Base-by-base conservation (phyloP, 1,140 invertebrate genomes). In the Drosophila quadrilineata region DNA sequence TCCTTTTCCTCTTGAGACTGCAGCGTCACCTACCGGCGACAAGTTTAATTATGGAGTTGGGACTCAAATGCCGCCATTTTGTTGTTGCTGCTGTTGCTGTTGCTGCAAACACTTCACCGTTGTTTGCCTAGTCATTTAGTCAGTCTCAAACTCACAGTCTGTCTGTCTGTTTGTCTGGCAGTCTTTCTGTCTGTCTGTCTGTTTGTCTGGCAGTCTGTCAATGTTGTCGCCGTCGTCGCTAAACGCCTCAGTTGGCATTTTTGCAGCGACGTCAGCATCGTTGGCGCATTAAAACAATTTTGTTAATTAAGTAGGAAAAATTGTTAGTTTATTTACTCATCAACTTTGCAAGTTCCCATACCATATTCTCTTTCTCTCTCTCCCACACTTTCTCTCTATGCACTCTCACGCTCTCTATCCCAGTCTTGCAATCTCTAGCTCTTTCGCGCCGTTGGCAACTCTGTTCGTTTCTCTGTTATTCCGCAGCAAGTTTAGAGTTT, bases 251-350 rank as follows among this genome's bases (percentile, higher is more conserved):
- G 46, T 80, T 80, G 75, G 48, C 66, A 63, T 64, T 49, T 50
- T 31, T 56, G 59, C 21, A 10, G 56, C 21, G 26, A 14, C 46
- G 26, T 24, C n/a, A 21, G 43, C 50, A 49, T 38, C 24, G 52
- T 33, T 43, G 54, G 58, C 60, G 71, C 75, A 85, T 86, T 86
- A 86, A 80, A 85, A 85, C 80, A 85, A 85, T 86, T 85, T 85
- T 85, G 80, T 85, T 85, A 85, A 85, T 85, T 86, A 85, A 85
- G 79, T 86, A 86, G 71, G 80, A 86, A 86, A 84, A 84, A 84
- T 84, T 85, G 70, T 77, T 84, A 85, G 79, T 84, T 84, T 84
- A 84, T 84, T 84, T 84, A 79, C 79, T 67, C 71, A 70, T 84
- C 79, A 84, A 84, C 79, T 85, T 85, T 79, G 70, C 74, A 62